A percentile compares a stretch with the other conserved stretches of the same genome.
Evolutionary conservation across 2,113 vertebrate genomes (phyloP).

Genomic region (Chaetura pelagica): DNA sequence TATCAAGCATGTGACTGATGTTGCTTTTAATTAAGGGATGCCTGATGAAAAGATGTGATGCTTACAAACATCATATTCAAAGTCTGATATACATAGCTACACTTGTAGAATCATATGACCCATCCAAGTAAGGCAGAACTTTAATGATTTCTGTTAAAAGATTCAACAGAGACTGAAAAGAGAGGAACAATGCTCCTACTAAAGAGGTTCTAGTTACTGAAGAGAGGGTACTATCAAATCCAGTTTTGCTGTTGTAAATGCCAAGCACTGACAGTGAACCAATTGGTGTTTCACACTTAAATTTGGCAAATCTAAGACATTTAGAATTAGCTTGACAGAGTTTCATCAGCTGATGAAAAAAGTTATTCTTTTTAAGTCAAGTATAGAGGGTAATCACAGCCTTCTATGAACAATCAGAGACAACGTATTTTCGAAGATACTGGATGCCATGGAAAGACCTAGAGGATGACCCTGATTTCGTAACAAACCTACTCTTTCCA

Average conservation of each 20-base stretch:
- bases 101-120: neutral
- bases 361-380: neutral
- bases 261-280: neutral
- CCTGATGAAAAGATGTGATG: neutral
- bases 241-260: neutral
- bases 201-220: neutral
- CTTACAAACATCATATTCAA: neutral
- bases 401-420: neutral
- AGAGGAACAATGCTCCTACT: neutral
- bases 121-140: neutral
- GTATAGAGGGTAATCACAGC: neutral
- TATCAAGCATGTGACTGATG: neutral
- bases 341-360: neutral
- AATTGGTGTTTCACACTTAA: neutral
- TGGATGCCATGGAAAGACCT: neutral
- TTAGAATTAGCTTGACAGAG: neutral
- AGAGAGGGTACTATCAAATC: neutral
- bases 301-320: neutral
- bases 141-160: neutral
- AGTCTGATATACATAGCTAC: neutral
- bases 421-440: neutral
- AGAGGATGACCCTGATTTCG: neutral
- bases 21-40: neutral
- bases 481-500: neutral
- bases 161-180: neutral